phyloP scores from a whole-genome alignment of 2,113 vertebrate genomes.

The Stegastes partitus region DNA sequence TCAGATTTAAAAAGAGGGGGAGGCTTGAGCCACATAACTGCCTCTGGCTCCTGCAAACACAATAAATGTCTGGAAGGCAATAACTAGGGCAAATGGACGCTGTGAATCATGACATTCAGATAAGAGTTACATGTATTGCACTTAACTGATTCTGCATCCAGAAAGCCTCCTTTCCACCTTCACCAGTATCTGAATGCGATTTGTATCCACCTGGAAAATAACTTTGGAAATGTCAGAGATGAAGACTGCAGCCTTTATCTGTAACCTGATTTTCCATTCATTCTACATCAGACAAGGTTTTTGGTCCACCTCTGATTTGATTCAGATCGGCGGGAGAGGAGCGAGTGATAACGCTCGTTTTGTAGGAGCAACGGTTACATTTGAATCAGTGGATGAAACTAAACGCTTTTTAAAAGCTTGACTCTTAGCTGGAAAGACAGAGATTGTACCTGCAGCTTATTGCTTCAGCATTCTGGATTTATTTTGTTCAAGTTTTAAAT shows the following conservation, averaged over 20 bases:
- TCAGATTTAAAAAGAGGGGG: no score
- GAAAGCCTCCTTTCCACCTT: no score
- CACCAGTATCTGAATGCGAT: background rate
- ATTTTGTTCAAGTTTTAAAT: background rate
- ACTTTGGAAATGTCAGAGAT: no score
- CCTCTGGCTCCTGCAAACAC: no score
- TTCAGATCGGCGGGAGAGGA: background rate
- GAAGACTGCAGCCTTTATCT: no score
- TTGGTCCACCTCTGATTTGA: slow-evolving; percentile 13
- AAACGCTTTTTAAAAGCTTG: background rate
- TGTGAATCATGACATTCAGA: no score
- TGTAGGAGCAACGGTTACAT: slow-evolving; percentile 5
- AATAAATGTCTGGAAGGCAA: no score
- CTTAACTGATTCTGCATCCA: no score
- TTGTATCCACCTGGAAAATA: slow-evolving; percentile 7
- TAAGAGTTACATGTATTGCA: no score
- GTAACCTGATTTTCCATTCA: background rate
- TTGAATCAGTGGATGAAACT: slow-evolving; percentile 16
- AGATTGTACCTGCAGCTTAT: background rate
- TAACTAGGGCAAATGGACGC: no score
- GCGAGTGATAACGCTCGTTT: slow-evolving; percentile 14
- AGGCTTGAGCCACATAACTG: no score
- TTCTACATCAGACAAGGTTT: background rate
- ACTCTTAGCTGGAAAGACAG: background rate
- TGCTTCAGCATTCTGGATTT: no score